Percentiles rank a stretch among this genome's conserved stretches.
These are phyloP conservation scores for Macrosteles quadrilineatus DNA, from an alignment of 1,140 invertebrate species.

Conservation along the genomic window DNA sequence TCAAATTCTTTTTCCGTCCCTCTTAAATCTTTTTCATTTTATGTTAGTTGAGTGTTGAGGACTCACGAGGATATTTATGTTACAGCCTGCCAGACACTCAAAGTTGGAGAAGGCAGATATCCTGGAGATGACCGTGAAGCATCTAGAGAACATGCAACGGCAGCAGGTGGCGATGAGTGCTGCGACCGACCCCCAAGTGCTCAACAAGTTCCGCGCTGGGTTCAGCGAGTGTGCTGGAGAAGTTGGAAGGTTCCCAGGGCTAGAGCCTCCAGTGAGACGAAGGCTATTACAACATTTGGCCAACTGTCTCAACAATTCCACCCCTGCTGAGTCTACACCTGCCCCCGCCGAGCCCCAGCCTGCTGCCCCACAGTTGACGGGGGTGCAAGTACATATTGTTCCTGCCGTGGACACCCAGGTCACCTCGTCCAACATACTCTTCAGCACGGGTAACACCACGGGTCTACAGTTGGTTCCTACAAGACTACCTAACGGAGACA, in stretches of 20 bases:
- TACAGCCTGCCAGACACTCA: conserved; percentile 83
- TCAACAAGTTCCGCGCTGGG: conserved; percentile 83
- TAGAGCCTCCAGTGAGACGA: conserved; percentile 69
- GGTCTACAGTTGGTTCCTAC: conserved; percentile 61
- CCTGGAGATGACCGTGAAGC: conserved; percentile 92
- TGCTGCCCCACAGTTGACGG: conserved; percentile 36
- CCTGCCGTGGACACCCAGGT: conserved; percentile 23
- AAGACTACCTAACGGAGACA: conserved; percentile 61
- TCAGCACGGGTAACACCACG: conserved; percentile 50
- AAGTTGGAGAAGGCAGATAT: conserved; percentile 96
- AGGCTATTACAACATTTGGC: conserved; percentile 72
- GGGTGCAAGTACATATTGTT: conserved; percentile 33
- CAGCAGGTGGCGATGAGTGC: conserved; percentile 76
- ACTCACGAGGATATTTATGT: conserved; percentile 42
- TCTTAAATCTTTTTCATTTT: no score
- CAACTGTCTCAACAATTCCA: conserved; percentile 59
- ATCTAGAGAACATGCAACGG: conserved; percentile 79
- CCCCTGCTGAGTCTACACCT: conserved; percentile 33
- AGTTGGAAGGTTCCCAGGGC: conserved; percentile 77
- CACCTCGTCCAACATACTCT: conserved; percentile 48
- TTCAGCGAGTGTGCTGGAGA: conserved; percentile 88
- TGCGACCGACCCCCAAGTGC: conserved; percentile 74
- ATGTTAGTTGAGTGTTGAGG: no score
- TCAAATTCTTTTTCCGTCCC: no score
- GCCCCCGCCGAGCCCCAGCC: conserved; percentile 35